phyloP scores from a whole-genome alignment of 2,113 vertebrate genomes.

The Bungarus multicinctus region DNA sequence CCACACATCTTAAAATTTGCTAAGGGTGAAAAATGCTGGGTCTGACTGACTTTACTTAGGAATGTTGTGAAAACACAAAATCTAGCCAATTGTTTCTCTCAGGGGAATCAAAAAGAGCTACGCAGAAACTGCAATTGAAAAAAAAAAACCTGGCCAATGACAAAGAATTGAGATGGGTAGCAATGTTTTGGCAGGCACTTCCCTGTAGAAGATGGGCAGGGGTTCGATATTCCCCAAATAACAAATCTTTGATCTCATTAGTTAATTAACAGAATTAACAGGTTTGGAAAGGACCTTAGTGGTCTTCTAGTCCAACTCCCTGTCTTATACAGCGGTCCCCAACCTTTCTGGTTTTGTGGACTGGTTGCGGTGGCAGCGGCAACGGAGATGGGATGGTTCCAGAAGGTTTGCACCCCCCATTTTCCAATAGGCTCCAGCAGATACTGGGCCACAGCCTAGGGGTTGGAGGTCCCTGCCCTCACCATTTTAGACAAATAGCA shows the following conservation, averaged over 20 bases:
- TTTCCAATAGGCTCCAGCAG: neutral
- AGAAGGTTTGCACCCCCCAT: neutral
- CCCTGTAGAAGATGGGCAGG: neutral
- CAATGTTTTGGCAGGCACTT: neutral
- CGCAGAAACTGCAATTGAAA: neutral
- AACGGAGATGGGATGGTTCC: neutral
- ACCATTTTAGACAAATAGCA: neutral
- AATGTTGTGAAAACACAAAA: neutral
- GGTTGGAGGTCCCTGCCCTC: neutral
- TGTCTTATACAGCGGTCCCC: neutral
- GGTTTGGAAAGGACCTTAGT: neutral
- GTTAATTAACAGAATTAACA: neutral
- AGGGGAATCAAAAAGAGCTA: neutral
- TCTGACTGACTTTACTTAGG: neutral
- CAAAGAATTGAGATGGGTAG: neutral
- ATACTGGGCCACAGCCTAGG: too few species aligned
- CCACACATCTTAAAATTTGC: neutral
- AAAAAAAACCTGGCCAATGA: neutral
- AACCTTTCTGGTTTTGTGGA: neutral
- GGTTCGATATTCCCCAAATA: neutral
- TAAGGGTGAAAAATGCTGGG: neutral
- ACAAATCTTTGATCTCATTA: neutral
- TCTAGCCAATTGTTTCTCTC: neutral
- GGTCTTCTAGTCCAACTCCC: neutral
- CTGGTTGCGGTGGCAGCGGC: neutral